Evolutionary conservation across 2,113 vertebrate genomes (phyloP), one percentile per base, ranked within the genome.

Genomic region (Hippopotamus amphibius): DNA sequence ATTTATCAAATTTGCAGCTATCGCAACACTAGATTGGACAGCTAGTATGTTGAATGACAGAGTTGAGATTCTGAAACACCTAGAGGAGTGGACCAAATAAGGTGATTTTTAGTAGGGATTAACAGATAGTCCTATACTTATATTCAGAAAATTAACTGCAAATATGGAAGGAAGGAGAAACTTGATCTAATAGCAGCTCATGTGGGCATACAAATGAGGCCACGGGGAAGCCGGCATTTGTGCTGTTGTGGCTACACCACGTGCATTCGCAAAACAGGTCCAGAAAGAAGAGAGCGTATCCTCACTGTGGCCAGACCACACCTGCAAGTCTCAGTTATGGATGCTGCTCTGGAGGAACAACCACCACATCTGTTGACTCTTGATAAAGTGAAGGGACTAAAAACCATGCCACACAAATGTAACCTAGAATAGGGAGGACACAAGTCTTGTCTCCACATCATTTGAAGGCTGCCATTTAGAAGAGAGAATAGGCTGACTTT

Each of bases 41-140:
- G 12, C 41, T 88, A 68, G 72, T 84, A 53, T 41, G 21, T 84
- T 91, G 72, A 88, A 84, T 61, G 53, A 91, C 22, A 95, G 46
- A 90, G 79, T 55, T 13, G 22, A 87, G 76, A 87, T 96, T 77
- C 81, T 88, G 85, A 95, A 96, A 92, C 21, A 91, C 15, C 72
- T 77, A 89, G 53, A 76, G 37, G 53, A 87, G 84, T 74, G 80
- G 46, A 66, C 74, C 48, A 86, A 88, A 61, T 26, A 33, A 94
- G 74, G 59, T 83, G 55, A 92, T 55, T 33, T 76, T 90, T 80
- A 65, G 53, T 82, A 85, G 81, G 46, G 17, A 46, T 37, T 72
- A 48, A 46, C 30, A 82, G 55, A 30, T 33, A 74, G 63, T 66
- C 43, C 48, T 82, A 7, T 86, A 43, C 33, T 89, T 69, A 33